Evolutionary conservation across 2,113 vertebrate genomes (phyloP).

Genomic region (Myanophis thanlyinensis): DNA sequence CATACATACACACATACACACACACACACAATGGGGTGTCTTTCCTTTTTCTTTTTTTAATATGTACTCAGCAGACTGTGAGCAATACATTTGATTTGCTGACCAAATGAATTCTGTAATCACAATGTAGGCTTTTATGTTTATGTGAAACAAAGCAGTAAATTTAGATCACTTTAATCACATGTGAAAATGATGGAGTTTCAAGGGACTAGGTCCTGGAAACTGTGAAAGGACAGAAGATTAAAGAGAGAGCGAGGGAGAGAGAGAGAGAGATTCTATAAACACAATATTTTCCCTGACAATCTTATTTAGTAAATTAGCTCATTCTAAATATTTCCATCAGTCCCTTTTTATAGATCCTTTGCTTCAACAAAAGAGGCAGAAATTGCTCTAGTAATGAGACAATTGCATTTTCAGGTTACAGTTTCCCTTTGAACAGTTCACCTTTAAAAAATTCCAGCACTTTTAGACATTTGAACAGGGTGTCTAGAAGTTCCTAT

Average conservation of each 20-base stretch:
- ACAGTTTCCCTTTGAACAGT: background rate
- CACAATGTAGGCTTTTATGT: conserved; percentile 50
- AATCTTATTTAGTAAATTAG: conserved; percentile 53
- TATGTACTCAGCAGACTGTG: conserved; percentile 44
- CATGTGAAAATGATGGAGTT: conserved; percentile 62
- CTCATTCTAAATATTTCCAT: conserved; percentile 49
- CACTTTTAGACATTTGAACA: background rate
- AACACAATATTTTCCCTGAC: conserved; percentile 67
- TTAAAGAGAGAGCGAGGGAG: conserved; percentile 41
- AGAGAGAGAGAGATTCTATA: conserved; percentile 51
- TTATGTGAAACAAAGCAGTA: conserved; percentile 60
- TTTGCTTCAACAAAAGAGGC: background rate
- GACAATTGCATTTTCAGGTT: background rate
- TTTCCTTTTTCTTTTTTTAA: background rate
- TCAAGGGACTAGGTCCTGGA: conserved; percentile 58
- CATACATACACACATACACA: too few relatives aligned
- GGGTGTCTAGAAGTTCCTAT: background rate
- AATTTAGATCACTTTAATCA: conserved; percentile 65
- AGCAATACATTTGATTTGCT: conserved; percentile 52
- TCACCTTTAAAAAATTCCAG: background rate
- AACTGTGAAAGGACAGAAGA: conserved; percentile 58
- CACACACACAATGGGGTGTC: background rate
- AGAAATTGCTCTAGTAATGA: background rate
- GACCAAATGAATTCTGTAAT: conserved; percentile 46
- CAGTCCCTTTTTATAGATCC: conserved; percentile 23